Evolutionary conservation across 2,888 invertebrate genomes (phyloP).

Genomic region (Cataglyphis livida): DNA sequence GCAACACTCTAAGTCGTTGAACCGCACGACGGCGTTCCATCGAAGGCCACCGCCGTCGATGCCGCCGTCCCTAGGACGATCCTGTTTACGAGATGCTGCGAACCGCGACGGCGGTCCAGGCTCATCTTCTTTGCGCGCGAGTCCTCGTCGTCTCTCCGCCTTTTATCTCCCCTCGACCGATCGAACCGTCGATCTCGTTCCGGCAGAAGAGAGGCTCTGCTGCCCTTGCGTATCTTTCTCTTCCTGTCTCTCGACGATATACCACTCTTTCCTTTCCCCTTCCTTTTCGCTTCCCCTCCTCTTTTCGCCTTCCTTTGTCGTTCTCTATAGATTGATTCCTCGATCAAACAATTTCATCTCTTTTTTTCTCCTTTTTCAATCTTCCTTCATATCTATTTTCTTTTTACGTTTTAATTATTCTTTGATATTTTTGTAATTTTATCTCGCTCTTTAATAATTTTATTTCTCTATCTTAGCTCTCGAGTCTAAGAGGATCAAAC

Average conservation of each 20-base stretch:
- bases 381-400: neutral
- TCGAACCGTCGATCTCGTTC: slow-evolving; percentile 36
- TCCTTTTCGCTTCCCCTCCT: slow-evolving; percentile 22
- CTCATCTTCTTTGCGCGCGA: slow-evolving; percentile 27
- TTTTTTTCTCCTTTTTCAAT: neutral
- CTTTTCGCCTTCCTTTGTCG: neutral
- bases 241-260: slow-evolving; percentile 11
- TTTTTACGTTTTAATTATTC: neutral
- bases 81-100: slow-evolving; percentile 36
- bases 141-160: neutral
- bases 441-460: neutral
- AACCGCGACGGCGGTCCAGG: slow-evolving; percentile 13
- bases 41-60: slow-evolving; percentile 26
- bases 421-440: neutral
- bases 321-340: neutral
- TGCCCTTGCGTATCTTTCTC: neutral
- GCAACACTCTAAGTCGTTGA: slow-evolving; percentile 42
- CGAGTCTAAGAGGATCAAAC: neutral
- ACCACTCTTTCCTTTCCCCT: slow-evolving; percentile 14
- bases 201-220: slow-evolving; percentile 17
- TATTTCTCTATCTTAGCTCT: neutral
- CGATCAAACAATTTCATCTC: neutral
- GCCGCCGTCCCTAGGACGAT: slow-evolving; percentile 18
- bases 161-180: slow-evolving; percentile 17
- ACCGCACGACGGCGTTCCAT: slow-evolving; percentile 44